These are phyloP conservation scores for Paradoxurus hermaphroditus DNA, from an alignment of 2,113 vertebrate species.

Conservation along the genomic window DNA sequence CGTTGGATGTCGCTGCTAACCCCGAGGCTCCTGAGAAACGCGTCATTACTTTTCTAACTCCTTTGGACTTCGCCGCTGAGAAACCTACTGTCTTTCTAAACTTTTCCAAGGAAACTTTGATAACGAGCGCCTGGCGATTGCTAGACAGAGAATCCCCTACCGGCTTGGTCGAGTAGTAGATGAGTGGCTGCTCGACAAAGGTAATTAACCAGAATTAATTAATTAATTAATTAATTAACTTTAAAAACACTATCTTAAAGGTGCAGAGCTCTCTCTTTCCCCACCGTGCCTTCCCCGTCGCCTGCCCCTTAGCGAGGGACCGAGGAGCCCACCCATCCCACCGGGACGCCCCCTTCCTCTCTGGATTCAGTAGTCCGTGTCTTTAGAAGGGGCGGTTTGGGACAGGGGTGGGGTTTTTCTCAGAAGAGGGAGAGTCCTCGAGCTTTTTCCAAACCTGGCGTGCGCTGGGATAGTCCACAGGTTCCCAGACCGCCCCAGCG, in stretches of 20 bases:
- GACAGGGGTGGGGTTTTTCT: background rate
- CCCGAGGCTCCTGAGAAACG: constrained; percentile 67
- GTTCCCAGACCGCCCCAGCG: background rate
- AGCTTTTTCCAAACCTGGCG: background rate
- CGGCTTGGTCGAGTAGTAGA: constrained; percentile 99
- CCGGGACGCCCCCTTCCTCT: background rate
- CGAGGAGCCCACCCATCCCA: background rate
- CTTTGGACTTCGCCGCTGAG: constrained; percentile 80
- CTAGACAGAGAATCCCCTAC: constrained; percentile 99
- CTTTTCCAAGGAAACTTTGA: constrained; percentile 99
- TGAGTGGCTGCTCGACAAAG: constrained; percentile 99
- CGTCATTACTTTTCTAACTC: constrained; percentile 72
- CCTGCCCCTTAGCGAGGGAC: constrained; percentile 1
- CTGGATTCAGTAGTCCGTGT: background rate
- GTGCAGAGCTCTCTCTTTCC: constrained; percentile 84
- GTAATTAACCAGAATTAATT: constrained; percentile 95
- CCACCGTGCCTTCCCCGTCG: background rate
- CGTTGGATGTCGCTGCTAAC: constrained; percentile 54
- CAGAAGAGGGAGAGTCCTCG: background rate
- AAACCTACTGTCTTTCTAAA: constrained; percentile 94
- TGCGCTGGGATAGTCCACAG: background rate
- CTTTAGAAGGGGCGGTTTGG: background rate
- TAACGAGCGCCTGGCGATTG: constrained; percentile 99
- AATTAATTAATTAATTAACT: constrained; percentile 84
- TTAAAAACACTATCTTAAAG: constrained; percentile 86